A percentile compares a stretch with the other conserved stretches of the same genome.
Evolutionary conservation across 2,888 invertebrate species (phyloP).

Genomic region (Maniola hyperantus): DNA sequence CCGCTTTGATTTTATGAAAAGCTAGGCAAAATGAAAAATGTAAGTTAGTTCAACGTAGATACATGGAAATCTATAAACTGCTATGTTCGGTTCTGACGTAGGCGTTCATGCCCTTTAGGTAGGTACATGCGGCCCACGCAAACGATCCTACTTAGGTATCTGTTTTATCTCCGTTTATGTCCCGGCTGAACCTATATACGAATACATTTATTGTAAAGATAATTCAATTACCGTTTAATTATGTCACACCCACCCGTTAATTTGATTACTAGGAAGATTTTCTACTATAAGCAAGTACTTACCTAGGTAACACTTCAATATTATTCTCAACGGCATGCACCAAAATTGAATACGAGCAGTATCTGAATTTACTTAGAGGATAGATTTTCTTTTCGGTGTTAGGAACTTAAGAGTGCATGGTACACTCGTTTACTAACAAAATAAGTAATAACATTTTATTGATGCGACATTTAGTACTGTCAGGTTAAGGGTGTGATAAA

Average conservation of each 20-base stretch:
- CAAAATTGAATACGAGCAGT: too few relatives aligned
- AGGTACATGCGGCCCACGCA: constrained; percentile 56
- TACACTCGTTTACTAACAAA: constrained; percentile 54
- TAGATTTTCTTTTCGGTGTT: neutral
- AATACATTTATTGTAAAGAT: neutral
- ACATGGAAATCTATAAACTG: constrained; percentile 34
- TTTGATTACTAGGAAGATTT: neutral
- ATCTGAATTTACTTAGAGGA: neutral
- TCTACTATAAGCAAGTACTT: too few relatives aligned
- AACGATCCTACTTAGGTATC: constrained; percentile 34
- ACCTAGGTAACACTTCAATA: neutral
- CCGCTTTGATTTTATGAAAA: neutral
- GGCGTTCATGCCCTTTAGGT: constrained; percentile 67
- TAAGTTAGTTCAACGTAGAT: constrained; percentile 13
- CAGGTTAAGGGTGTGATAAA: constrained; percentile 41
- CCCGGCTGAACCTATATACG: neutral
- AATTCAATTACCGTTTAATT: constrained; percentile 9
- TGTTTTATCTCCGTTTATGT: constrained; percentile 26
- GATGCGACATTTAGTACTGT: constrained; percentile 38
- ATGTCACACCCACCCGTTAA: neutral
- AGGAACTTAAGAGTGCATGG: neutral
- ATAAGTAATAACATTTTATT: constrained; percentile 52
- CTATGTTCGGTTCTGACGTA: constrained; percentile 59
- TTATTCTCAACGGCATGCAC: neutral
- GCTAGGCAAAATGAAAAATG: neutral